phyloP scores from a whole-genome alignment of 2,113 vertebrate genomes.

The Ammodytes dubius region DNA sequence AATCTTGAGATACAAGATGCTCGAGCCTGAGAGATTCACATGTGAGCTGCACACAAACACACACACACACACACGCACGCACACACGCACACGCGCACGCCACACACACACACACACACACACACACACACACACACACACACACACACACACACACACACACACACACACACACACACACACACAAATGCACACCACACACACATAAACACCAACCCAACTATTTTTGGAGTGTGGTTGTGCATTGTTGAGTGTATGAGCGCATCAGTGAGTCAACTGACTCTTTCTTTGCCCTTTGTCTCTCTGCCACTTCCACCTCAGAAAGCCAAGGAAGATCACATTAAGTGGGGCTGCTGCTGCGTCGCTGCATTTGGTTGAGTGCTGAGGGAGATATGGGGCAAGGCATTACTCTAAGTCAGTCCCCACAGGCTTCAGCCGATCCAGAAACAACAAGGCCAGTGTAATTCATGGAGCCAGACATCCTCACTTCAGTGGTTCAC shows the following conservation, averaged over 20 bases:
- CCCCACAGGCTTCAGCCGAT: conserved; percentile 77
- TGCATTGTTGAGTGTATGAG: conserved; percentile 59
- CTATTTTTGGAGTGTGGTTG: conserved; percentile 71
- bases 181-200: conserved; percentile 20
- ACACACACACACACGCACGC: conserved; percentile 49
- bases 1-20: conserved; percentile 70
- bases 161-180: conserved; percentile 25
- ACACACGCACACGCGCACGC: conserved; percentile 49
- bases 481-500: conserved; percentile 77
- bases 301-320: conserved; percentile 77
- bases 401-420: conserved; percentile 82
- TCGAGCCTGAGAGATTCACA: conserved; percentile 63
- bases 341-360: conserved; percentile 81
- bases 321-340: conserved; percentile 82
- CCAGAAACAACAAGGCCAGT: conserved; percentile 82
- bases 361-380: conserved; percentile 81
- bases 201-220: conserved; percentile 52
- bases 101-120: conserved; percentile 44
- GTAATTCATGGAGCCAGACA: conserved; percentile 77
- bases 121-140: conserved; percentile 45
- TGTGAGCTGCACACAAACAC: conserved; percentile 51
- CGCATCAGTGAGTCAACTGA: conserved; percentile 74
- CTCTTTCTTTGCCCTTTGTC: conserved; percentile 74
- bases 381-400: conserved; percentile 81
- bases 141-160: conserved; percentile 47